Evolutionary conservation across 2,888 invertebrate species (phyloP), one percentile per base, ranked within the genome.

Genomic region (Willowsia nigromaculata): DNA sequence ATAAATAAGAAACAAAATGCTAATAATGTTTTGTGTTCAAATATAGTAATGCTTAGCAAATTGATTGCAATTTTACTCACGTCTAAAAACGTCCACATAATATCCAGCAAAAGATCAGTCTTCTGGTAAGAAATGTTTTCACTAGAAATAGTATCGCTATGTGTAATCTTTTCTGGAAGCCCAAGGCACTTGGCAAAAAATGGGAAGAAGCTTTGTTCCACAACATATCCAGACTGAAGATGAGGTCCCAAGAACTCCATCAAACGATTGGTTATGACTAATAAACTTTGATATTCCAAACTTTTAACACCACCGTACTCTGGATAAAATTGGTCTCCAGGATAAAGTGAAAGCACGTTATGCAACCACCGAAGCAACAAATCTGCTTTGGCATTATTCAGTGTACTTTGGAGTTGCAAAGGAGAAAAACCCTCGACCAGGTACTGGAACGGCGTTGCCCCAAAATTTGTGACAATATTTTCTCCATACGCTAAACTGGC

Each of bases 381-480:
- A 40, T 93, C 93, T 1, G 95, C 94, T 93, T 94, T 94, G 0
- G 93, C 92, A 74, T 93, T 89, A 56, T 93, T 93, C 13, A 90
- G 68, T 11, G 91, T 88, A 83, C 90, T 90, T 81, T 89, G 90
- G 7, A 83, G 89, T 94, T 97, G 97, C 0, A 97, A 93, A 0
- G 97, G 95, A n/a, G 94, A 94, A 93, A 95, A 97, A 0, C 96
- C 96, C 1, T 95, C 94, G 4, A 97, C 94, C 0, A 97, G 96
- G 93, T 96, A 96, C 65, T 95, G 95, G 91, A 95, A 94, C 0
- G 96, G 96, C 1, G 95, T 95, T 40, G 95, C 95, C 62, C 97
- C 97, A 93, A 97, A 97, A 94, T 97, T 97, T 0, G 96, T 96
- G 87, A 96, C 96, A 0, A 97, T 93, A 91, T 96, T 96, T 93